Evolutionary conservation across 1,140 invertebrate genomes (phyloP).

Genomic region (Bombus sibiricus): DNA sequence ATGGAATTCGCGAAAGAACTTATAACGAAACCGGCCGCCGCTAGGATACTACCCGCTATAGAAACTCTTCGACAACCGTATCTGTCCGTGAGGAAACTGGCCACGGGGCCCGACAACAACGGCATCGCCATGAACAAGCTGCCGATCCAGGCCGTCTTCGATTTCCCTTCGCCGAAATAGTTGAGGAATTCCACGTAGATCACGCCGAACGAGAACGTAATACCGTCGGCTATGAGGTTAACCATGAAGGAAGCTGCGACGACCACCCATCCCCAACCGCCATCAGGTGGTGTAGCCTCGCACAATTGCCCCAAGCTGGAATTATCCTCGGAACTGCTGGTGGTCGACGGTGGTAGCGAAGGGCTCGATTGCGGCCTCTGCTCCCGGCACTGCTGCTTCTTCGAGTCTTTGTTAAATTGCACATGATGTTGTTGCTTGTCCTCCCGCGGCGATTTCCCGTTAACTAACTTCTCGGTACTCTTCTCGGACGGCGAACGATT

Average conservation of each 20-base stretch:
- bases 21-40: conserved; percentile 91
- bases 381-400: conserved; percentile 76
- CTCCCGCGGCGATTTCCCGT: conserved; percentile 71
- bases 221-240: conserved; percentile 97
- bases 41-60: conserved; percentile 91
- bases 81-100: conserved; percentile 93
- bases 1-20: conserved; percentile 91
- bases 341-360: conserved; percentile 80
- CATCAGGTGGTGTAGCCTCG: conserved; percentile 88
- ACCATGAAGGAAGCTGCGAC: conserved; percentile 94
- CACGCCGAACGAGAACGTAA: conserved; percentile 97
- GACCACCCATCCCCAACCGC: conserved; percentile 92
- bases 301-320: conserved; percentile 85
- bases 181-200: conserved; percentile 95
- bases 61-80: conserved; percentile 92
- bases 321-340: conserved; percentile 84
- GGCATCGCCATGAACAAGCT: conserved; percentile 96
- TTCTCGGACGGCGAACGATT: conserved; percentile 51
- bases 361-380: conserved; percentile 77
- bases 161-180: conserved; percentile 91
- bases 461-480: conserved; percentile 71
- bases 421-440: conserved; percentile 84
- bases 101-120: conserved; percentile 93
- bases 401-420: conserved; percentile 83
- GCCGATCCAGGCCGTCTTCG: conserved; percentile 95